A percentile compares a stretch with the other conserved stretches of the same genome.
Conservation (phyloP, 2,888 invertebrate species). For the Dicycla oo region DNA sequence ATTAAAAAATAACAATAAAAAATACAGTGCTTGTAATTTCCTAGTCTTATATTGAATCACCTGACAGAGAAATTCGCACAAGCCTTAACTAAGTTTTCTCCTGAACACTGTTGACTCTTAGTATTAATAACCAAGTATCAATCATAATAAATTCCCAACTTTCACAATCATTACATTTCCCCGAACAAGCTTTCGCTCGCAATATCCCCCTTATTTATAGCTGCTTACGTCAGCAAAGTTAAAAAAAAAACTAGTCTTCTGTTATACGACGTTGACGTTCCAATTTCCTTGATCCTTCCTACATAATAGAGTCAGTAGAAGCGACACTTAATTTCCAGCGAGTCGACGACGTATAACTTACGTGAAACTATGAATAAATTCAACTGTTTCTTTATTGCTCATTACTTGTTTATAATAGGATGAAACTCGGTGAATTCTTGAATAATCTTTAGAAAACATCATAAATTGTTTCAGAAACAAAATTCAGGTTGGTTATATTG, state of each 20-base stretch:
- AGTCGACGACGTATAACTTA: slow-evolving; percentile 61
- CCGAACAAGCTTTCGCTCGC: slow-evolving; percentile 29
- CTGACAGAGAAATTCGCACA: not conserved
- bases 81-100: no score
- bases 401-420: slow-evolving; percentile 19
- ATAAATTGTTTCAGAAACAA: not conserved
- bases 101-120: not conserved
- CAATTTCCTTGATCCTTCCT: slow-evolving; percentile 78
- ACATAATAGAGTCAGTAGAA: slow-evolving; percentile 73
- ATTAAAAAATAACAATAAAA: no score
- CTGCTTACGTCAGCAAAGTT: slow-evolving; percentile 64
- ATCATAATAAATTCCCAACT: slow-evolving; percentile 44
- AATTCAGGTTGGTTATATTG: not conserved
- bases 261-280: slow-evolving; percentile 71
- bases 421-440: not conserved
- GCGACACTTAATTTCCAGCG: slow-evolving; percentile 79
- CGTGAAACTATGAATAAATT: slow-evolving; percentile 73
- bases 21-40: no score
- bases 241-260: slow-evolving; percentile 61
- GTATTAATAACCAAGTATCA: slow-evolving; percentile 41
- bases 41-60: not conserved
- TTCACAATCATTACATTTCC: slow-evolving; percentile 42
- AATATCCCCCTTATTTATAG: slow-evolving; percentile 61
- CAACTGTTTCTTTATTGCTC: slow-evolving; percentile 52
- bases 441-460: not conserved